Percentiles rank a stretch among this genome's conserved stretches.
phyloP scores from a whole-genome alignment of 37 sponge, comb jelly and placozoan genomes.

The Mnemiopsis leidyi region DNA sequence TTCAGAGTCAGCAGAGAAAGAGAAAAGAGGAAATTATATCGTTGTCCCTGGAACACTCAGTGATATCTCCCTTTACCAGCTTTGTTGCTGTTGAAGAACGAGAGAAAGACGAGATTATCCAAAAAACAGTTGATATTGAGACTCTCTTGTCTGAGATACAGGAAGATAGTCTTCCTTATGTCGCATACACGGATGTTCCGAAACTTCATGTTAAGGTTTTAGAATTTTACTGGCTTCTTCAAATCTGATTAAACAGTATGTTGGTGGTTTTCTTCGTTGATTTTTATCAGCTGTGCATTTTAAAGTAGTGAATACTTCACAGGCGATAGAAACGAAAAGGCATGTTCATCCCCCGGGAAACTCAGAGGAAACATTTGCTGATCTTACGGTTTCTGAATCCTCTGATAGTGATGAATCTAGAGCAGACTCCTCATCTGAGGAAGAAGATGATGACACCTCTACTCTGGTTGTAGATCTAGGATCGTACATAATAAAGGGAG shows the following conservation, averaged over 20 bases:
- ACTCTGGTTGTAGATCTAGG: not conserved
- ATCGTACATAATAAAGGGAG: conserved; percentile 76
- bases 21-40: conserved; percentile 16
- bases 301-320: too few relatives aligned
- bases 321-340: too few relatives aligned
- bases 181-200: conserved; percentile 82
- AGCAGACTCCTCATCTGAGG: not conserved
- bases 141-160: conserved; percentile 66
- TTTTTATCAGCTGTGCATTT: too few relatives aligned
- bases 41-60: conserved; percentile 43
- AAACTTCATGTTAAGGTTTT: not conserved
- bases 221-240: too few relatives aligned
- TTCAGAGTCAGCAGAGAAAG: not conserved
- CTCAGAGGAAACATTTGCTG: too few relatives aligned
- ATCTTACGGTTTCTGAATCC: too few relatives aligned
- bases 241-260: too few relatives aligned
- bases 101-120: conserved; percentile 3
- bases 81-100: conserved; percentile 97
- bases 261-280: too few relatives aligned
- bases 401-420: not conserved
- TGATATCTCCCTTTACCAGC: conserved; percentile 81
- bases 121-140: not conserved
- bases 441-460: not conserved
- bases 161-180: conserved; percentile 84
- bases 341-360: too few relatives aligned